Percentiles rank a stretch among this genome's conserved stretches.
These are phyloP conservation scores for Achatina immaculata DNA, from an alignment of 1,140 invertebrate species.

Conservation along the genomic window DNA sequence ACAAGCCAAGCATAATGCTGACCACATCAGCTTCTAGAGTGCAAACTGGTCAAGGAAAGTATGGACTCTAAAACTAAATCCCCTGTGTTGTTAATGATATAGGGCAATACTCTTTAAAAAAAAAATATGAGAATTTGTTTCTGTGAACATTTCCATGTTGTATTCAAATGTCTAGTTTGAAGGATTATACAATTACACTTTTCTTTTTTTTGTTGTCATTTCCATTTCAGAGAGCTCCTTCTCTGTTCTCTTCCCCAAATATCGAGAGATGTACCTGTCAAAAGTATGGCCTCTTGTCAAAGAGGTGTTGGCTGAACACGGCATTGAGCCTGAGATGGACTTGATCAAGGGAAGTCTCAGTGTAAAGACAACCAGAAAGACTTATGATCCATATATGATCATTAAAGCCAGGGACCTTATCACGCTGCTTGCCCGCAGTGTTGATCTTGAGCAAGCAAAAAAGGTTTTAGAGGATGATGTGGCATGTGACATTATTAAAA, in stretches of 20 bases:
- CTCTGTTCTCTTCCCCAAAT: slow-evolving; percentile 87
- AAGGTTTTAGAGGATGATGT: slow-evolving; percentile 85
- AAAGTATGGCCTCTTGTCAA: slow-evolving; percentile 96
- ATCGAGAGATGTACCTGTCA: slow-evolving; percentile 95
- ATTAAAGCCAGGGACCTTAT: slow-evolving; percentile 97
- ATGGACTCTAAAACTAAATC: too few relatives aligned
- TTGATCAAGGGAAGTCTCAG: slow-evolving; percentile 95
- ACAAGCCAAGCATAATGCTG: too few relatives aligned
- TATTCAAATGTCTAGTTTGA: too few relatives aligned
- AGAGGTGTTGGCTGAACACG: slow-evolving; percentile 79
- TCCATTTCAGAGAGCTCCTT: slow-evolving; percentile 80
- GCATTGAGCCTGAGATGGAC: slow-evolving; percentile 92
- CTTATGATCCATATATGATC: slow-evolving; percentile 98
- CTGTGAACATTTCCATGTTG: too few relatives aligned
- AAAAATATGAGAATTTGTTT: too few relatives aligned
- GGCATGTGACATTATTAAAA: slow-evolving; percentile 97
- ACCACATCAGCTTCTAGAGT: too few relatives aligned
- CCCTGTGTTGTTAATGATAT: too few relatives aligned
- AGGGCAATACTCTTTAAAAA: too few relatives aligned
- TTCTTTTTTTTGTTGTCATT: too few relatives aligned
- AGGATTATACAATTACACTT: too few relatives aligned
- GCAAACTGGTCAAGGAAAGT: too few relatives aligned
- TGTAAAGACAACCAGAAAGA: slow-evolving; percentile 95
- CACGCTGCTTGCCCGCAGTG: slow-evolving; percentile 93
- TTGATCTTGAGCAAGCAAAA: slow-evolving; percentile 92